phyloP scores from a whole-genome alignment of 2,113 vertebrate genomes.

The Syrrhaptes paradoxus region DNA sequence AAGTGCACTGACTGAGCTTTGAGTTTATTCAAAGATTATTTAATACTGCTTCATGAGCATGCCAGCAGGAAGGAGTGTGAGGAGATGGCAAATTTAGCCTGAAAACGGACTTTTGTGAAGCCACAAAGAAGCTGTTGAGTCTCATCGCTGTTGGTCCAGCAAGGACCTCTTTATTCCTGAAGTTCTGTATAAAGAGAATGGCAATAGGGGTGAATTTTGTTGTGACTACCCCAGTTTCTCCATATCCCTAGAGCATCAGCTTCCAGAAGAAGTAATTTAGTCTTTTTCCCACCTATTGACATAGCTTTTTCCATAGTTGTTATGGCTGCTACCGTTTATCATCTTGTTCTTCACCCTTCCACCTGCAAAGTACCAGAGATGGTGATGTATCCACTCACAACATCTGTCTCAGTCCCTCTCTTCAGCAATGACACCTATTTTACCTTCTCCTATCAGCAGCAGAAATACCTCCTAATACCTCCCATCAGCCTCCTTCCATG shows the following conservation, averaged over 20 bases:
- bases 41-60: neutral
- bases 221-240: neutral
- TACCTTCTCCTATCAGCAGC: neutral
- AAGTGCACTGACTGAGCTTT: neutral
- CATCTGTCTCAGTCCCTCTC: neutral
- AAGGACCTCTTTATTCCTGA: neutral
- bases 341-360: neutral
- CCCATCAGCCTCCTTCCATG: neutral
- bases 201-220: neutral
- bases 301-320: neutral
- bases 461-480: neutral
- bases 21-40: neutral
- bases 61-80: neutral
- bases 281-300: neutral
- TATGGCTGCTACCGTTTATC: neutral
- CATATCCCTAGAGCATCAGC: neutral
- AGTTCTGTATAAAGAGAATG: neutral
- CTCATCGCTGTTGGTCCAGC: neutral
- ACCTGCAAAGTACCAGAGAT: neutral
- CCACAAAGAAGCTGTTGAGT: neutral
- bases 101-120: neutral
- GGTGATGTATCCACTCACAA: neutral
- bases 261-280: neutral
- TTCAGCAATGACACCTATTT: neutral
- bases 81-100: neutral